Base-by-base conservation (phyloP, 2,888 invertebrate species). In the Diachrysia chrysitis region DNA sequence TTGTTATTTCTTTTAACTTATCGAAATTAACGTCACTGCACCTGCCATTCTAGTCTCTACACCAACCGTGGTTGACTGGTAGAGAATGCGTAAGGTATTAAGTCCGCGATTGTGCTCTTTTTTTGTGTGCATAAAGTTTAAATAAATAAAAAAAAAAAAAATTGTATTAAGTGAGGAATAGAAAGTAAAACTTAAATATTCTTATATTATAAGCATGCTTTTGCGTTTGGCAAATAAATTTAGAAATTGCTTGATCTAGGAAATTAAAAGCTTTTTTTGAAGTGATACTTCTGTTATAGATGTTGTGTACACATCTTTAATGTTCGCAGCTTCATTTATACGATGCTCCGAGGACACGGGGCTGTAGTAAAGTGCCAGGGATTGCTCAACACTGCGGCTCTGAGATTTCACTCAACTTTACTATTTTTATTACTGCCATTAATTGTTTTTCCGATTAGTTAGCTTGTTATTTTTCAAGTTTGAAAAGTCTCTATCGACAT, bases 251-350 rank as follows among this genome's bases (percentile, higher is more conserved):
- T 2, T 16, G 37, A n/a, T n/a, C n/a, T n/a, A n/a, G n/a, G n/a
- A n/a, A n/a, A n/a, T n/a, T n/a, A n/a, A n/a, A n/a, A n/a, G 37
- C 37, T 16, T 32, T 7, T 5, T 48, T 48, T 19, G 7, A 1
- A 21, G 48, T 51, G 4, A 51, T 10, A 51, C 48, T 74, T 66
- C 71, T 63, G 71, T 16, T 1, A 7, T 62, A 0, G 0, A 16
- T 16, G 10, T 29, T 12, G n/a, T 57, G 58, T 2, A 32, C 19
- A 35, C 10, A 51, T 37, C 53, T 42, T 56, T 72, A 76, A 76
- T 76, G 76, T 72, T 72, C 60, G 69, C 72, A 66, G 72, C 72
- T 76, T 72, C 76, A 76, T 76, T 76, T 76, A 76, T 67, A 76
- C 61, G 63, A 66, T 59, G 60, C 75, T 68, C 72, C 3, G 63